Evolutionary conservation across 2,797 vertebrate genomes (phyloP).

Genomic region (Hipposideros larvatus): DNA sequence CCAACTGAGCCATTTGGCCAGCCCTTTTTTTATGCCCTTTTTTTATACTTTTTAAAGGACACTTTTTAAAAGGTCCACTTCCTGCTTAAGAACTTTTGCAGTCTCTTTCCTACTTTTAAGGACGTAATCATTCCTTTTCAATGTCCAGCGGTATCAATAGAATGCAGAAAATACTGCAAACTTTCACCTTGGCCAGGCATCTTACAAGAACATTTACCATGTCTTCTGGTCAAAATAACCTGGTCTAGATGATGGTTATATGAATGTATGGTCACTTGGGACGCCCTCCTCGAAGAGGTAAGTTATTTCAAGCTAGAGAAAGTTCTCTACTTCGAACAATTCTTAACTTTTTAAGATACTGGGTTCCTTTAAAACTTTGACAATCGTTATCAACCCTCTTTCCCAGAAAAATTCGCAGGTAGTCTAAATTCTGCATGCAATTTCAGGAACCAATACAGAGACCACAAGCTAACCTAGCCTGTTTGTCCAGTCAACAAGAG

Average conservation of each 20-base stretch:
- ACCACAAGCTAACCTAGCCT: not conserved
- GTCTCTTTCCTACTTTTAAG: conserved; percentile 36
- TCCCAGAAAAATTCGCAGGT: conserved; percentile 41
- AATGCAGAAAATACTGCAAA: not conserved
- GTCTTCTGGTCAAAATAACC: not conserved
- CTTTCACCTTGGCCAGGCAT: not conserved
- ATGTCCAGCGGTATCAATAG: conserved; percentile 21
- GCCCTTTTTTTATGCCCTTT: not conserved
- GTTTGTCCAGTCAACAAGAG: not conserved
- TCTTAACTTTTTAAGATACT: conserved; percentile 37
- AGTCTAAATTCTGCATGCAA: not conserved
- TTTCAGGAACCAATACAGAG: not conserved
- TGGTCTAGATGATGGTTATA: not conserved
- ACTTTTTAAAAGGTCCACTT: not conserved
- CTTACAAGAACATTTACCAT: not conserved
- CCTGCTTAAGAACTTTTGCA: not conserved
- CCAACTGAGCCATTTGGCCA: too few relatives aligned
- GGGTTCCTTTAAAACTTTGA: conserved; percentile 10
- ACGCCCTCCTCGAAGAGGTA: conserved; percentile 14
- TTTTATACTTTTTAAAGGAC: not conserved
- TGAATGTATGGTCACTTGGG: not conserved
- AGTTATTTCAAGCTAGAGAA: conserved; percentile 29
- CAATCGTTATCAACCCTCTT: not conserved
- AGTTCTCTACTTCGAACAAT: conserved; percentile 1
- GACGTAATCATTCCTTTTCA: conserved; percentile 49